A percentile compares a stretch with the other conserved stretches of the same genome.
These are phyloP conservation scores for Acrossocheilus fasciatus DNA, from an alignment of 2,797 vertebrate genomes.

Conservation along the genomic window DNA sequence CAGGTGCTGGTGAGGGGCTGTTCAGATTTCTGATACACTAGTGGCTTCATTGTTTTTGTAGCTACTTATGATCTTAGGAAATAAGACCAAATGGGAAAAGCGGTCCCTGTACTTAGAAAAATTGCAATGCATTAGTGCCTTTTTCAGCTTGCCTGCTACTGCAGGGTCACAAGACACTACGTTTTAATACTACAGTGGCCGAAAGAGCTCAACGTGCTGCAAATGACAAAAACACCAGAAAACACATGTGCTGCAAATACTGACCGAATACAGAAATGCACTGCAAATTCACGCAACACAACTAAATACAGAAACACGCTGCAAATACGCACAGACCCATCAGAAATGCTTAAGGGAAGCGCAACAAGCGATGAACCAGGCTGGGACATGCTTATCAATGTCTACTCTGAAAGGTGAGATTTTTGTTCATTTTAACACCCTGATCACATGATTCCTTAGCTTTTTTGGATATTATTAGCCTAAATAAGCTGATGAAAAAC, in stretches of 20 bases:
- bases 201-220: neutral
- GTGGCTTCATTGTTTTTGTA: neutral
- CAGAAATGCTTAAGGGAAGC: neutral
- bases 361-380: neutral
- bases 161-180: neutral
- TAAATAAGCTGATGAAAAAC: neutral
- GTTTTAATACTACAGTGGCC: neutral
- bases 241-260: neutral
- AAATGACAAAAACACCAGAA: neutral
- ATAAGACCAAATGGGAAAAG: neutral
- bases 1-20: neutral
- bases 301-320: neutral
- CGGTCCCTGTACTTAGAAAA: neutral
- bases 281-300: neutral
- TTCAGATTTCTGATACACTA: constrained; percentile 4
- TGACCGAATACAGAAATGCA: too few species aligned
- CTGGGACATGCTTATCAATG: neutral
- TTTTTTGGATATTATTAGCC: neutral
- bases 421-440: neutral
- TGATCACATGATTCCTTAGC: neutral
- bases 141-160: neutral
- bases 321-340: neutral
- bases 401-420: too few species aligned
- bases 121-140: neutral
- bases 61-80: neutral